Base-by-base conservation (phyloP, 2,113 vertebrate species). In the Chaetodon auriga region DNA sequence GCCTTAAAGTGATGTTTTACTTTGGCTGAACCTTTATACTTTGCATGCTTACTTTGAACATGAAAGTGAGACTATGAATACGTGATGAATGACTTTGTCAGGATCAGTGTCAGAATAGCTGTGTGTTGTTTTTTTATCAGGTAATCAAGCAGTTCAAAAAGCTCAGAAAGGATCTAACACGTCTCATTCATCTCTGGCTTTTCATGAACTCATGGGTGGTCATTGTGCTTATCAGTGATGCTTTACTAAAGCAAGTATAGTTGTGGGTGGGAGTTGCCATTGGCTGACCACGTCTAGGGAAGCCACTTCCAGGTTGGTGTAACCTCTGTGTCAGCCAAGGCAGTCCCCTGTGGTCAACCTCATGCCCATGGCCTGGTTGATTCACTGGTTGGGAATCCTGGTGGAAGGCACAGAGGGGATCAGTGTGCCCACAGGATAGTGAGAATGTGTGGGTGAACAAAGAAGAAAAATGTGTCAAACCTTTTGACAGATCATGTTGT, bases 21-120 rank as follows among this genome's bases (percentile, higher is more conserved):
- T 89, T 72, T 86, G 69, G 48, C 70, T 75, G 69, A 81, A 75
- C 46, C 38, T 71, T 78, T 78, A 30, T 72, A 45, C 45, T 74
- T 58, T 25, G 25, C 64, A 38, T 61, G 64, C 68, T 65, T 23
- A 16, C 38, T 43, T 12, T 16, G 14, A 68, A 48, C 60, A 65
- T 48, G 46, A 61, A 76, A 63, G 65, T 65, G 46, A 45, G 48
- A 54, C 36, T 11, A 49, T 49, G 57, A 69, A 38, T 30, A 43
- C 43, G 63, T 38, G 13, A 51, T 6, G 15, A 49, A 57, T 30
- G 38, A 23, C 68, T 75, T 48, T 23, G 53, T 79, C 46, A 12
- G 43, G 21, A 71, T 85, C 18, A 53, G 38, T 68, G 61, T 73
- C 62, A 48, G 36, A n/a, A 23, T 55, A 30, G 16, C 13, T 10